Evolutionary conservation across 2,888 invertebrate species (phyloP).

Genomic region (Flexamia atlantica): DNA sequence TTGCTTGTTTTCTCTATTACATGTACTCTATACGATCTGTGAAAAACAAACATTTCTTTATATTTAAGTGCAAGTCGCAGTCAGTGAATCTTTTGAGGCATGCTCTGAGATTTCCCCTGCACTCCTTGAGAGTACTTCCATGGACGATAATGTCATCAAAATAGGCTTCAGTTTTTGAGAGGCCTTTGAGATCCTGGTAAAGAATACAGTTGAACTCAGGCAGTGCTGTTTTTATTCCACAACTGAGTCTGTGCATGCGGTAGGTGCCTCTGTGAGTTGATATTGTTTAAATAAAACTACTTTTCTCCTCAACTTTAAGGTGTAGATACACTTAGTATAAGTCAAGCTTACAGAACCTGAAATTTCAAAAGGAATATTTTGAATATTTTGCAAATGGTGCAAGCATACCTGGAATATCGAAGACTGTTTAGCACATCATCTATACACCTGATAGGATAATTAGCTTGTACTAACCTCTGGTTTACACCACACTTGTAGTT

Average conservation of each 20-base stretch:
- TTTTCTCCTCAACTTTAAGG: constrained; percentile 61
- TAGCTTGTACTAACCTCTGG: constrained; percentile 53
- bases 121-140: constrained; percentile 65
- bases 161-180: constrained; percentile 58
- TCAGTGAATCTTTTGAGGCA: background rate
- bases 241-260: constrained; percentile 7
- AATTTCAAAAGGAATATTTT: no score
- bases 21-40: no score
- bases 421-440: constrained; percentile 65
- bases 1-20: no score
- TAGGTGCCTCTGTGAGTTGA: constrained; percentile 62
- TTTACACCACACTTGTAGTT: no score
- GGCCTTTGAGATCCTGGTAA: constrained; percentile 53
- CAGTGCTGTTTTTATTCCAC: constrained; percentile 55
- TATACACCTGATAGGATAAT: constrained; percentile 67
- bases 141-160: constrained; percentile 69
- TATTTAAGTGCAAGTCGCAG: constrained; percentile 59
- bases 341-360: constrained; percentile 67
- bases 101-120: constrained; percentile 37
- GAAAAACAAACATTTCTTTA: constrained; percentile 63
- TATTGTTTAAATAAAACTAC: constrained; percentile 59
- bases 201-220: constrained; percentile 64
- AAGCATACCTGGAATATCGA: constrained; percentile 60
- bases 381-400: no score
- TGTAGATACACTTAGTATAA: background rate